A percentile compares a stretch with the other conserved stretches of the same genome.
Evolutionary conservation across 2,888 invertebrate genomes (phyloP).

Genomic region (Ormyrus thymus): DNA sequence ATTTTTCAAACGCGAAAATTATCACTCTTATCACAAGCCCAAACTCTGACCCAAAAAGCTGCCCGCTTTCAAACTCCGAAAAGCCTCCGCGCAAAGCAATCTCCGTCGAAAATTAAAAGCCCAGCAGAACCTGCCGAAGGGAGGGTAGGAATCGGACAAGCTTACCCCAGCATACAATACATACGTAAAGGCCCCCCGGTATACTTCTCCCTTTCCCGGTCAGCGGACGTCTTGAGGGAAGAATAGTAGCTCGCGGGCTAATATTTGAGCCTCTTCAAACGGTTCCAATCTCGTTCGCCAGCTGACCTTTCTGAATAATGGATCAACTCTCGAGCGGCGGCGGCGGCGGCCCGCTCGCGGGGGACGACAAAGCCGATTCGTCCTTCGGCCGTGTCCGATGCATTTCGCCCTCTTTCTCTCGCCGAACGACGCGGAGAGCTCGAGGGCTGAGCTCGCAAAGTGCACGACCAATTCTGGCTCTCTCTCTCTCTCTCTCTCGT

Average conservation of each 20-base stretch:
- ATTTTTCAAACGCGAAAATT: too few relatives aligned
- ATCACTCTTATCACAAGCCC: too few relatives aligned
- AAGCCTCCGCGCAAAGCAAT: too few relatives aligned
- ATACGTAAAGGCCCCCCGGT: slow-evolving; percentile 1
- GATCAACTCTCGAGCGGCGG: slow-evolving; percentile 56
- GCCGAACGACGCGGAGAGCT: too few relatives aligned
- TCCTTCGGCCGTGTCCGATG: slow-evolving; percentile 42
- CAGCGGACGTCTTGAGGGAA: slow-evolving; percentile 26
- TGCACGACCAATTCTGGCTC: background rate
- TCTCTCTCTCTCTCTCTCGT: background rate
- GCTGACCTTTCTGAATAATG: slow-evolving; percentile 65
- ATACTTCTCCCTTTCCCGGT: too few relatives aligned
- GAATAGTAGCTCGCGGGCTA: slow-evolving; percentile 47
- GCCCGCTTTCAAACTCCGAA: too few relatives aligned
- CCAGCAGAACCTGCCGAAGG: background rate
- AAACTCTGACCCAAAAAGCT: too few relatives aligned
- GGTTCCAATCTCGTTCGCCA: slow-evolving; percentile 62
- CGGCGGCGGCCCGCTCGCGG: slow-evolving; percentile 38
- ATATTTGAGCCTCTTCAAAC: slow-evolving; percentile 63
- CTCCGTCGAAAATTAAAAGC: too few relatives aligned
- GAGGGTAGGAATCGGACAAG: background rate
- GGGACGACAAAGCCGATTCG: slow-evolving; percentile 60
- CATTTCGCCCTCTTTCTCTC: slow-evolving; percentile 4
- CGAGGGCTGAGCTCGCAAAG: too few relatives aligned
- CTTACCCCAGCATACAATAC: background rate